A percentile compares a stretch with the other conserved stretches of the same genome.
These are phyloP conservation scores for Cetoscarus ocellatus DNA, from an alignment of 2,797 vertebrate species.

Conservation along the genomic window DNA sequence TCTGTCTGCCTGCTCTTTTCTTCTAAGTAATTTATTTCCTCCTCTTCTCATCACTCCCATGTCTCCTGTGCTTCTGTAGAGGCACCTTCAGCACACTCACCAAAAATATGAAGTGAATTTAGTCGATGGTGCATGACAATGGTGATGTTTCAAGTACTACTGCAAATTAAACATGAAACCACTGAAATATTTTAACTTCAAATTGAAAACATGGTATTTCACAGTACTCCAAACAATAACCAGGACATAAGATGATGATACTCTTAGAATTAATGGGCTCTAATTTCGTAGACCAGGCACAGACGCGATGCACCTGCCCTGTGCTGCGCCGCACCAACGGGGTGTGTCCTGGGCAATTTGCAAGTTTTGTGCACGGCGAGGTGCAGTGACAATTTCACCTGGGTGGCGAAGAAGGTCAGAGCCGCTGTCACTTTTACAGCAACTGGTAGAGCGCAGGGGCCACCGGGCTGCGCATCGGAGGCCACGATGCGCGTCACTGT, in stretches of 20 bases:
- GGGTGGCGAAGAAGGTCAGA: no score
- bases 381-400: no score
- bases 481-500: no score
- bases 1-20: constrained; percentile 4
- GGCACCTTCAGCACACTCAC: background rate
- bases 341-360: no score
- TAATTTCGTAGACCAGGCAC: no score
- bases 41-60: constrained; percentile 1
- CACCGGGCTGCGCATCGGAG: no score
- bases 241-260: background rate
- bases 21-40: background rate
- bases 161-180: background rate
- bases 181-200: background rate
- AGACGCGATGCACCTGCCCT: no score
- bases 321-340: no score
- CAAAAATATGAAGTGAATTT: background rate
- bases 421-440: no score
- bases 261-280: background rate
- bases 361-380: no score
- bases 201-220: background rate
- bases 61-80: constrained; percentile 26
- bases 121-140: background rate
- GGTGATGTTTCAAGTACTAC: background rate
- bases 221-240: background rate
- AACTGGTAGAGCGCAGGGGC: no score